A percentile compares a stretch with the other conserved stretches of the same genome.
Conservation (phyloP, 1,140 invertebrate genomes). For the Drosophila rufa region DNA sequence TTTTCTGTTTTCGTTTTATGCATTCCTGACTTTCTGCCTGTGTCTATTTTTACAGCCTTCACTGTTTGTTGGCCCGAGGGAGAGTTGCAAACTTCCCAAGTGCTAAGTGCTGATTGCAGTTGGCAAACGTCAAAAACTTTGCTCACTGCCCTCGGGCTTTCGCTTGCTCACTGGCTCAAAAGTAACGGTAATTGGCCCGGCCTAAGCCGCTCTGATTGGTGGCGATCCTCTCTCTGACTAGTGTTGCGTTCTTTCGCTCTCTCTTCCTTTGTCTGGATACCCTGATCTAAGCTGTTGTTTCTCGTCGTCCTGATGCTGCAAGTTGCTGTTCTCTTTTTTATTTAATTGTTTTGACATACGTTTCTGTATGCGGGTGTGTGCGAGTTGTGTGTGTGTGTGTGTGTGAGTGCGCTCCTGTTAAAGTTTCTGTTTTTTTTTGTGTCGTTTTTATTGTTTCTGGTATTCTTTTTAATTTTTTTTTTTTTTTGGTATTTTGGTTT, state of each 20-base stretch:
- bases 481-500: neutral
- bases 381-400: constrained; percentile 14
- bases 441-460: neutral
- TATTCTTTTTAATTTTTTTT: neutral
- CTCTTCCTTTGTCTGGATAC: neutral
- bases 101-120: constrained; percentile 18
- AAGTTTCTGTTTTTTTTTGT: constrained; percentile 15
- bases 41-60: constrained; percentile 33
- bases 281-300: constrained; percentile 9
- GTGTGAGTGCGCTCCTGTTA: constrained; percentile 19
- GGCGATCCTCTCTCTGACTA: constrained; percentile 4
- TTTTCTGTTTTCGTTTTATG: constrained; percentile 18
- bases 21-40: constrained; percentile 28
- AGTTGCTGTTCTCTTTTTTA: constrained; percentile 2
- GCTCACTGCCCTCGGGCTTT: constrained; percentile 10
- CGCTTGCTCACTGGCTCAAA: neutral
- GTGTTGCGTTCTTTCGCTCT: neutral
- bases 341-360: constrained; percentile 10
- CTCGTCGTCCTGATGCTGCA: constrained; percentile 6
- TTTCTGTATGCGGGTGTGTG: constrained; percentile 24
- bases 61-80: constrained; percentile 12
- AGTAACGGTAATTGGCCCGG: neutral
- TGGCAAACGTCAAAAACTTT: constrained; percentile 18
- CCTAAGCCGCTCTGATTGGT: neutral
- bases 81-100: constrained; percentile 37